Base-by-base conservation (phyloP, 2,888 invertebrate species). In the Gandaritis pyraliata region DNA sequence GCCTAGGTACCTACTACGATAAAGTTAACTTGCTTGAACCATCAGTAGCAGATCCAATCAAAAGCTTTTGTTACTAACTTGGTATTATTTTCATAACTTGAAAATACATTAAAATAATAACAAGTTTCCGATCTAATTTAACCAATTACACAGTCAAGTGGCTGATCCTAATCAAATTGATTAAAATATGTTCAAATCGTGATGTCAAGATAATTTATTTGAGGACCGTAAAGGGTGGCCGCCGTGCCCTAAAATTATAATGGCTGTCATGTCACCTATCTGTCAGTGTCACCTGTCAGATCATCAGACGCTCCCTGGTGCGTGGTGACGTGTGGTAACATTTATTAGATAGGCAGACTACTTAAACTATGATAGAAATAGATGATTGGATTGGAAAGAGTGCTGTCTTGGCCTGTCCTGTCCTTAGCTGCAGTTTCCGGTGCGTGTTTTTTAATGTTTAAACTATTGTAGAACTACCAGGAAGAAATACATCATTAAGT, bases 231-330 rank as follows among this genome's bases (percentile, higher is more conserved):
- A 62, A 60, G 58, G 48, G 62, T 56, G 48, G 16, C 52, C 60
- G 59, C 41, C 45, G 30, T 46, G 36, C 46, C 43, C 57, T 59
- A 41, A n/a, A 51, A 60, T 65, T 62, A 64, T 51, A 56, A 47
- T 23, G 30, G 43, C 50, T 65, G 65, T 61, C 65, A 55, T 45
- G 53, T 57, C 51, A 55, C 51, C 41, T 36, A 56, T 29, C 56
- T 64, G 64, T 64, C 64, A 64, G 16, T 59, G 64, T 64, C 64
- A 64, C 15, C 58, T 59, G 64, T 62, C 67, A 54, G 50, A 55
- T 60, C 58, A 67, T 45, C 55, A 29, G 48, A 10, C 45, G 58
- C 46, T 48, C 41, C 38, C 23, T 58, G 51, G 23, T 39, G 62
- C 62, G 59, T 57, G 57, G 49, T 36, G 33, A 53, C 36, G 23